Base-by-base conservation (phyloP, 2,113 vertebrate species). In the Paraplagusia blochii region DNA sequence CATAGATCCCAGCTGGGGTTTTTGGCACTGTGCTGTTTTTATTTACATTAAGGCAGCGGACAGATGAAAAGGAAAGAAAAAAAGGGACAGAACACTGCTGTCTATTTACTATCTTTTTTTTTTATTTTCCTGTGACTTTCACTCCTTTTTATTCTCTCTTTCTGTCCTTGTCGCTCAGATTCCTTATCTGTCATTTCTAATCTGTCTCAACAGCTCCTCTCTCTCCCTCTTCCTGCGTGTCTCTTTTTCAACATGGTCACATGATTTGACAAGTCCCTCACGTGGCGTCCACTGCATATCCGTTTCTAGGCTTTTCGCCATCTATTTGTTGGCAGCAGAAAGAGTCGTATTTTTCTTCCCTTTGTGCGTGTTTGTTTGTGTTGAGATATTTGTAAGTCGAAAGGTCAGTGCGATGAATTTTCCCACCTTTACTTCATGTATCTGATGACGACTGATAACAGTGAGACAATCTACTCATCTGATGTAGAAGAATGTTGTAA, bases 101-200 rank as follows among this genome's bases (percentile, higher is more conserved):
- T 29, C 22, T 29, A 29, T 29, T 29, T 6, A 29, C 3, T 52
- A 18, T 38, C 13, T 55, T 71, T 72, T 34, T 66, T 75, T 69
- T 36, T 36, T 36, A 38, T 38, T 71, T 63, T 16, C n/a, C 50
- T 50, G 11, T 35, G 19, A 53, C 56, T 44, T 45, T 42, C 46
- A 29, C n/a, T 33, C 22, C 47, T 53, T 18, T 36, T 68, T 22
- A 49, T 48, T 62, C 44, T 3, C 34, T 62, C 62, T 70, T 68
- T 62, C 63, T 63, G 72, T 73, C 77, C 72, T 77, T 81, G 66
- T 77, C 64, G 8, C 66, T 66, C 56, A 29, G 38, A 44, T 58
- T 72, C 54, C 62, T 72, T 84, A 72, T 77, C 78, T 76, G 66
- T 69, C 66, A 60, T 60, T 65, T 61, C 43, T 47, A 43, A 53